These are phyloP conservation scores for Myripristis murdjan DNA, from an alignment of 2,797 vertebrate genomes.

Conservation along the genomic window DNA sequence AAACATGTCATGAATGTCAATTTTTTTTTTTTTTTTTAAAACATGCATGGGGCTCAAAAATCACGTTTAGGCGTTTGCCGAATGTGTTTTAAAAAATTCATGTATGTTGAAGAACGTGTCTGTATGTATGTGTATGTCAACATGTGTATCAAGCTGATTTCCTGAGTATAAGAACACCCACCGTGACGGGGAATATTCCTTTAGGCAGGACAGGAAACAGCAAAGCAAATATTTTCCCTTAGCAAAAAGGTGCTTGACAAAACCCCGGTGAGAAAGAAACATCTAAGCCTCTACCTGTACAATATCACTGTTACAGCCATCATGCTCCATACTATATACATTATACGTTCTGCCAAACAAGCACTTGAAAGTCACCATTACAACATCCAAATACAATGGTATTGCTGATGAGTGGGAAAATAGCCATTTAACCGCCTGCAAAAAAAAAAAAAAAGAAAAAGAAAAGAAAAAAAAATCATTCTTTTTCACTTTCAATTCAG, in stretches of 20 bases:
- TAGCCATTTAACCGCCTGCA: slow-evolving; percentile 84
- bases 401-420: slow-evolving; percentile 90
- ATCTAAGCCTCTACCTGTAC: slow-evolving; percentile 83
- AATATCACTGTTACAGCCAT: slow-evolving; percentile 86
- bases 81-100: slow-evolving; percentile 6
- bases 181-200: slow-evolving; percentile 72
- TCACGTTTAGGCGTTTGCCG: slow-evolving; percentile 16
- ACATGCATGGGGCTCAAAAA: slow-evolving; percentile 78
- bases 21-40: slow-evolving; percentile 59
- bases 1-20: slow-evolving; percentile 61
- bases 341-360: slow-evolving; percentile 87
- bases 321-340: slow-evolving; percentile 90
- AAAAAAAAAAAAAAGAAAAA: slow-evolving; percentile 57
- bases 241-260: slow-evolving; percentile 79
- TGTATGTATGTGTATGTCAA: slow-evolving; percentile 58
- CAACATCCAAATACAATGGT: slow-evolving; percentile 92
- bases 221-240: slow-evolving; percentile 80
- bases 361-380: slow-evolving; percentile 90
- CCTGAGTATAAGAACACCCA: slow-evolving; percentile 87
- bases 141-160: slow-evolving; percentile 79
- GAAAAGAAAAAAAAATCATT: slow-evolving; percentile 64
- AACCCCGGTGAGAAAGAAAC: slow-evolving; percentile 77
- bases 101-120: slow-evolving; percentile 45
- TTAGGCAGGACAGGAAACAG: slow-evolving; percentile 88
- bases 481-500: slow-evolving; percentile 85